Evolutionary conservation across 2,888 invertebrate genomes (phyloP).

Genomic region (Mellilla xanthometata): DNA sequence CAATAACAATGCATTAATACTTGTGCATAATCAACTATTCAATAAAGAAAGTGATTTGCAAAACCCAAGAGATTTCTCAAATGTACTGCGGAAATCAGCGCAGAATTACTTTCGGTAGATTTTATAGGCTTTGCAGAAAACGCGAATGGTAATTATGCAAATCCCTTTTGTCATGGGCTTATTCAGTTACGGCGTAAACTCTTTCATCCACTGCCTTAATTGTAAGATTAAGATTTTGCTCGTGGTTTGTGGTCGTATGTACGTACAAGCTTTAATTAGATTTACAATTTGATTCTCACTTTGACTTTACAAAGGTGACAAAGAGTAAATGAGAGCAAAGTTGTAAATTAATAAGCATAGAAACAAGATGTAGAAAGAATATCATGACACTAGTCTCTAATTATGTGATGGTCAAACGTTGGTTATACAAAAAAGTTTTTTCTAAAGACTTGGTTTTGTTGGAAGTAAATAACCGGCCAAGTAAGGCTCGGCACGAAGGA

Average conservation of each 20-base stretch:
- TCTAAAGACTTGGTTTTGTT: no score
- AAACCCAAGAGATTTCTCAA: slow-evolving; percentile 19
- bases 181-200: slow-evolving; percentile 39
- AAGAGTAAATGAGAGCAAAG: no score
- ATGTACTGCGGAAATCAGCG: slow-evolving; percentile 20
- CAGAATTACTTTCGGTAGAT: slow-evolving; percentile 29
- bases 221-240: slow-evolving; percentile 26
- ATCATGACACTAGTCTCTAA: no score
- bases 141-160: slow-evolving; percentile 45
- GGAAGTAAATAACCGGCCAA: no score
- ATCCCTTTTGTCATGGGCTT: slow-evolving; percentile 46
- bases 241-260: slow-evolving; percentile 5
- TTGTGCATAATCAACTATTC: not conserved
- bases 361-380: no score
- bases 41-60: slow-evolving; percentile 18
- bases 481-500: no score
- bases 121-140: slow-evolving; percentile 36
- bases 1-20: no score
- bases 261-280: not conserved
- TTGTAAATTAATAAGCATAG: no score
- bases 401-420: no score
- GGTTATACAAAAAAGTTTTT: no score
- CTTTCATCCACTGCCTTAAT: slow-evolving; percentile 31
- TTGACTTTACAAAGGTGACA: no score
- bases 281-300: no score